Conservation (phyloP, 2,113 vertebrate genomes). For the Rhadina sibilatrix region DNA sequence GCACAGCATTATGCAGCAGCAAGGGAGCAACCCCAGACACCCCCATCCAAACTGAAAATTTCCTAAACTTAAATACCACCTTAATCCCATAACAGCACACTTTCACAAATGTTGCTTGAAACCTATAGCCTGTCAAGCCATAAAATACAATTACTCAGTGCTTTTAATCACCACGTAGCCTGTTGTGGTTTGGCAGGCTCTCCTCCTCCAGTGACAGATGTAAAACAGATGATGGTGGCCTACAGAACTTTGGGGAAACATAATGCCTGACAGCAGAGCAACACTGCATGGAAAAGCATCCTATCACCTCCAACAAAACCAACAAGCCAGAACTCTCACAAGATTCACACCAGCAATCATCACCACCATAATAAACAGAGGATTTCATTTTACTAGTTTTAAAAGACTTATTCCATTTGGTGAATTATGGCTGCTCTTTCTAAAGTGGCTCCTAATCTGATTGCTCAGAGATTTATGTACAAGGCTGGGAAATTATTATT, state of each 20-base stretch:
- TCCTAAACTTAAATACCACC: not conserved
- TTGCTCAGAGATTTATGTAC: not conserved
- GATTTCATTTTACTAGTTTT: not conserved
- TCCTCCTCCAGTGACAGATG: not conserved
- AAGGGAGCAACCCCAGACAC: not conserved
- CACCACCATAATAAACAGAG: not conserved
- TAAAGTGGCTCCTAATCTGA: not conserved
- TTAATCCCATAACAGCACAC: not conserved
- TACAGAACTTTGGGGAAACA: not conserved
- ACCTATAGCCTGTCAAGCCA: not conserved
- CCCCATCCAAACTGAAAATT: not conserved
- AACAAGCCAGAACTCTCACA: not conserved
- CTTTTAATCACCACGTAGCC: not conserved
- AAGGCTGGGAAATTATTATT: not conserved
- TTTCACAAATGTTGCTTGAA: not conserved
- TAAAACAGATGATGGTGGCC: not conserved
- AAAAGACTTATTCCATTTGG: not conserved
- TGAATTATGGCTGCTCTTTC: not conserved
- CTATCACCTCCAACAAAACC: not conserved
- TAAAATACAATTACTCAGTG: not conserved
- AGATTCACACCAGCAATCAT: not conserved
- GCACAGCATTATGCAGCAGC: not conserved
- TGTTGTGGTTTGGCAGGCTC: conserved; percentile 8
- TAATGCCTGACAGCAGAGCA: not conserved
- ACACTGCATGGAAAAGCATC: not conserved